Evolutionary conservation across 2,797 vertebrate species (phyloP).

Genomic region (Parauchenoglanis ngamensis): DNA sequence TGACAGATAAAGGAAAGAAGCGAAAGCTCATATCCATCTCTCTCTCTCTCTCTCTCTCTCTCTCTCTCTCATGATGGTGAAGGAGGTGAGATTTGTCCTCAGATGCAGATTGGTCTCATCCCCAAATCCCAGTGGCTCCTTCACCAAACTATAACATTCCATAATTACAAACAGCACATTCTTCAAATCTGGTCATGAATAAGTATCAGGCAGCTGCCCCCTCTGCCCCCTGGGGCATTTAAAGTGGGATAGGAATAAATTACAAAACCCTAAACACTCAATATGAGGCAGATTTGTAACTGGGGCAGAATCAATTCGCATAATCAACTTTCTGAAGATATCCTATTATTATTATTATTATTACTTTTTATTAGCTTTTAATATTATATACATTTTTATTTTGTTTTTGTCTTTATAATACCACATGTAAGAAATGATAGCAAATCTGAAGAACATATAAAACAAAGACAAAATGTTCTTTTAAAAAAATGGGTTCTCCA

Average conservation of each 20-base stretch:
- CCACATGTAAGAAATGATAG: not conserved
- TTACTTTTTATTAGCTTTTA: not conserved
- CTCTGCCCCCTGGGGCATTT: not conserved
- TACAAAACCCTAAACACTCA: not conserved
- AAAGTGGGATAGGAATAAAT: slow-evolving; percentile 6
- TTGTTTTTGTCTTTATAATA: not conserved
- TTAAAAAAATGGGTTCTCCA: not conserved
- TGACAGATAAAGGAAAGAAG: slow-evolving; percentile 35
- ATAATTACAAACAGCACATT: slow-evolving; percentile 17
- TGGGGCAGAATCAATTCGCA: not conserved
- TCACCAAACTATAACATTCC: slow-evolving; percentile 11
- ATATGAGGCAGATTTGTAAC: not conserved
- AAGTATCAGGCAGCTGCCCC: not conserved
- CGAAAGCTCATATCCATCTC: slow-evolving; percentile 22
- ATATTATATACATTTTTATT: not conserved
- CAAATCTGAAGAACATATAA: not conserved
- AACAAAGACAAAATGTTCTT: not conserved
- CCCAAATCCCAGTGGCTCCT: slow-evolving; percentile 3
- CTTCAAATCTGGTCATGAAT: not conserved
- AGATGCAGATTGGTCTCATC: not conserved
- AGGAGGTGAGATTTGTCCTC: slow-evolving; percentile 6
- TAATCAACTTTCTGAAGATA: not conserved
- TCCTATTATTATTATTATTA: not conserved
- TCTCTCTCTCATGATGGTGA: not conserved
- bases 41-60: not conserved